phyloP scores from a whole-genome alignment of 2,797 vertebrate genomes.

The Cebuella pygmaea region DNA sequence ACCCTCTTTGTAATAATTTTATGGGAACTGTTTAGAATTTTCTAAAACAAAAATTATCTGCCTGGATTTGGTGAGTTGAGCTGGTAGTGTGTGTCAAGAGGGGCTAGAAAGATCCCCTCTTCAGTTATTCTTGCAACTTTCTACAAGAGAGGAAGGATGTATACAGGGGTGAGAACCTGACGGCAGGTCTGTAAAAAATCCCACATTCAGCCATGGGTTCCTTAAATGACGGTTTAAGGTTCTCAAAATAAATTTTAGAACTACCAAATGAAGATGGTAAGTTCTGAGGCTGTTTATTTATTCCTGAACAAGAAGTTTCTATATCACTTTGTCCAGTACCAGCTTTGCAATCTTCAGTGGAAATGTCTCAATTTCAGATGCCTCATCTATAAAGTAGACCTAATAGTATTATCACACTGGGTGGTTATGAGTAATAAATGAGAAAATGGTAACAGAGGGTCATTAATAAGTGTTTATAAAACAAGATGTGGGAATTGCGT shows the following conservation, averaged over 20 bases:
- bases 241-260: slow-evolving; percentile 8
- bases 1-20: not conserved
- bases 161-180: not conserved
- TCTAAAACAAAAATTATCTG: not conserved
- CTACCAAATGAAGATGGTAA: not conserved
- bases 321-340: not conserved
- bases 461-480: not conserved
- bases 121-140: slow-evolving; percentile 1
- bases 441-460: not conserved
- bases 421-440: not conserved
- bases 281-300: not conserved
- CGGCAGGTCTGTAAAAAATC: not conserved
- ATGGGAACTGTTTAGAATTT: not conserved
- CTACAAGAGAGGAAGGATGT: not conserved
- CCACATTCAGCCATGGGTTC: not conserved
- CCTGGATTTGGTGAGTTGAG: not conserved
- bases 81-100: not conserved
- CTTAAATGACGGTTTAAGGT: not conserved
- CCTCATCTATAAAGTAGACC: not conserved
- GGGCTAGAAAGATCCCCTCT: not conserved
- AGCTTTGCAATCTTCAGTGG: not conserved
- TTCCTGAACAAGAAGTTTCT: not conserved
- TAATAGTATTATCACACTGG: not conserved
- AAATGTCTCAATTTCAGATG: not conserved
- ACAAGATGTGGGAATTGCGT: not conserved